Percentiles rank a stretch among this genome's conserved stretches.
phyloP scores from a whole-genome alignment of 2,797 vertebrate genomes.

The Tachyglossus aculeatus region DNA sequence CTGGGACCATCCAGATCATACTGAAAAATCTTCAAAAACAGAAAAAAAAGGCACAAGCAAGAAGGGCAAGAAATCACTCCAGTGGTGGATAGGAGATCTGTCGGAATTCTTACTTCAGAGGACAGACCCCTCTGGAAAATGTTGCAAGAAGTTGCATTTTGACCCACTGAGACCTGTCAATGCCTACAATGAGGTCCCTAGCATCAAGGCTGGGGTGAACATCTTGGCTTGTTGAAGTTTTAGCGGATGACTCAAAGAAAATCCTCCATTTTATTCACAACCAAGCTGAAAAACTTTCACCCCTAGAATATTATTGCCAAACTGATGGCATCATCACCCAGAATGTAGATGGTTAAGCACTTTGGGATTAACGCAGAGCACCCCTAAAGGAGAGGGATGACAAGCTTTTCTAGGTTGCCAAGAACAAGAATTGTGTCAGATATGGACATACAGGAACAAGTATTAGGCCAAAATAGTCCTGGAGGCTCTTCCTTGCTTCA shows the following conservation, averaged over 20 bases:
- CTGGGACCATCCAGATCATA: too few species aligned
- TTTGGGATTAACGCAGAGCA: too few species aligned
- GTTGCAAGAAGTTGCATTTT: conserved; percentile 59
- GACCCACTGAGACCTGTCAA: conserved; percentile 59
- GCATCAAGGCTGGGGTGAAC: conserved; percentile 21
- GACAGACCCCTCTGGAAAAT: too few species aligned
- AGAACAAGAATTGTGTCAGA: conserved; percentile 15
- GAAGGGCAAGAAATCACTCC: too few species aligned
- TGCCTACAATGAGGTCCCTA: conserved; percentile 59
- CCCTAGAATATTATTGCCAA: conserved; percentile 11
- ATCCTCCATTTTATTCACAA: conserved; percentile 1
- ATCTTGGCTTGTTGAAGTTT: conserved; percentile 22
- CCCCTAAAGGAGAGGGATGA: conserved; percentile 21
- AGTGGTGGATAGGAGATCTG: conserved; percentile 72
- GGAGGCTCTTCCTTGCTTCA: fast-evolving
- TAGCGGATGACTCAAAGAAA: not conserved
- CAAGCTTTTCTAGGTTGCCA: not conserved
- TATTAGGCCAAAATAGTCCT: not conserved
- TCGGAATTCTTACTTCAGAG: conserved; percentile 69
- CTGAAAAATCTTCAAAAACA: too few species aligned
- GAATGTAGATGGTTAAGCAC: too few species aligned
- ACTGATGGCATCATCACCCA: conserved; percentile 35
- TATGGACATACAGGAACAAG: not conserved
- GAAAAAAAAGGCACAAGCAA: too few species aligned
- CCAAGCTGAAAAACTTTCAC: not conserved